Conservation (phyloP, 2,888 invertebrate species). For the Eupithecia inturbata region DNA sequence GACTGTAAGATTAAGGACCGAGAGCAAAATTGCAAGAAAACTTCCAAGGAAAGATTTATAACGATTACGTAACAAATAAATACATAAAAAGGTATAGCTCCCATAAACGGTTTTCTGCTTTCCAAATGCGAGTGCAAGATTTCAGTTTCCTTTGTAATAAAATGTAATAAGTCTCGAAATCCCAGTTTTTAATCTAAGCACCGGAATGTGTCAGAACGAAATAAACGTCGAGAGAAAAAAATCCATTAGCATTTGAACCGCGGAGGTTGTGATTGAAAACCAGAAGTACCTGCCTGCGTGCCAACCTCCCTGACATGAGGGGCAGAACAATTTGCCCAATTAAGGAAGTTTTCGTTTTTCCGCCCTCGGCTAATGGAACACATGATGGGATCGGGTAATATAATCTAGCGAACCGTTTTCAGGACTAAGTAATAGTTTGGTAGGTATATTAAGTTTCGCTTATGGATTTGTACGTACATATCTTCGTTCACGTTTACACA, state of each 20-base stretch:
- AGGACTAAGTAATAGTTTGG: slow-evolving; percentile 3
- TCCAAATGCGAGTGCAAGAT: neutral
- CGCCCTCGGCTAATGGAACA: slow-evolving; percentile 21
- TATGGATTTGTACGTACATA: neutral
- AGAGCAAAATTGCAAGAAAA: neutral
- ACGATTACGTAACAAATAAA: slow-evolving; percentile 1
- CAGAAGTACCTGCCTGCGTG: slow-evolving; percentile 18
- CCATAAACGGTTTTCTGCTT: neutral
- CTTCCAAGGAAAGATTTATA: neutral
- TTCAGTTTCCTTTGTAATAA: neutral
- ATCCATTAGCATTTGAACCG: slow-evolving; percentile 21
- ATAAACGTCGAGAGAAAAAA: slow-evolving; percentile 26
- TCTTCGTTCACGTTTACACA: neutral
- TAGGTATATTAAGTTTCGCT: neutral
- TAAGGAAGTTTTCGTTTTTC: slow-evolving; percentile 31
- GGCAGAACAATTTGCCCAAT: slow-evolving; percentile 28
- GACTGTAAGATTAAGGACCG: neutral
- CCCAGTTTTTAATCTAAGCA: neutral
- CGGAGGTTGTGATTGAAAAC: slow-evolving; percentile 36
- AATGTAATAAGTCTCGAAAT: neutral
- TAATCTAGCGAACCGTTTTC: slow-evolving; percentile 6
- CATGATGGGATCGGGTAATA: slow-evolving; percentile 18
- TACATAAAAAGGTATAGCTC: neutral
- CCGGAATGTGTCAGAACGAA: slow-evolving; percentile 15
- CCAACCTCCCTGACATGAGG: slow-evolving; percentile 3